Evolutionary conservation across 2,113 vertebrate species (phyloP), one percentile per base, ranked within the genome.

Genomic region (Zosterops lateralis): DNA sequence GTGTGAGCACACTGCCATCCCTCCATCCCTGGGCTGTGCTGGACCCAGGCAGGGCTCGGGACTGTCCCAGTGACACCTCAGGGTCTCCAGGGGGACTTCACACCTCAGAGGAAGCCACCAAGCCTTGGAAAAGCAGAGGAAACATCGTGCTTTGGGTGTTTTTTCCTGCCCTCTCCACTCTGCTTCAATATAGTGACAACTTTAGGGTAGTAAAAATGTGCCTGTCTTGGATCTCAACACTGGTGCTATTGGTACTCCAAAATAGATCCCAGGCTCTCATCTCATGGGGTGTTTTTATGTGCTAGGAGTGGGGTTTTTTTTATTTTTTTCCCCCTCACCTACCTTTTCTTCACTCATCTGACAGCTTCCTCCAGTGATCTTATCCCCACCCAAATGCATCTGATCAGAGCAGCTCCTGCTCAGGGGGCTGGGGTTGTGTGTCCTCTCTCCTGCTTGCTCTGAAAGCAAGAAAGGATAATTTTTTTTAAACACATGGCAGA

Each of bases 71-170:
- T 26, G 51, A 12, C 38, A 58, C 18, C 1, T 19, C 14, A 28
- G 67, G 22, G 4, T 18, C 53, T 71, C 60, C 54, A n/a, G 28
- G 8, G 47, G 45, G 10, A 13, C 48, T 32, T 60, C 48, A 6
- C 0, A 1, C 12, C 34, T 32, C 26, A 11, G 53, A 50, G n/a
- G 47, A 70, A 70, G 54, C 17, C 5, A 73, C 9, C 26, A 62
- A 19, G 25, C 50, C n/a, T 61, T 53, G 20, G 10, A 15, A 45
- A 79, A 91, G 54, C 18, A 10, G 40, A 53, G 28, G 68, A 62
- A 44, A 31, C 5, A 6, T 38, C 2, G 0, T 16, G 19, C 3
- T 29, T 29, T n/a, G 47, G 5, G 10, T 38, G 13, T 13, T 42
- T 60, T 38, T 38, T 50, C 12, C 15, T 8, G 2, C 9, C 3